Conservation (phyloP, 2,888 invertebrate species). For the Heliconius erato region DNA sequence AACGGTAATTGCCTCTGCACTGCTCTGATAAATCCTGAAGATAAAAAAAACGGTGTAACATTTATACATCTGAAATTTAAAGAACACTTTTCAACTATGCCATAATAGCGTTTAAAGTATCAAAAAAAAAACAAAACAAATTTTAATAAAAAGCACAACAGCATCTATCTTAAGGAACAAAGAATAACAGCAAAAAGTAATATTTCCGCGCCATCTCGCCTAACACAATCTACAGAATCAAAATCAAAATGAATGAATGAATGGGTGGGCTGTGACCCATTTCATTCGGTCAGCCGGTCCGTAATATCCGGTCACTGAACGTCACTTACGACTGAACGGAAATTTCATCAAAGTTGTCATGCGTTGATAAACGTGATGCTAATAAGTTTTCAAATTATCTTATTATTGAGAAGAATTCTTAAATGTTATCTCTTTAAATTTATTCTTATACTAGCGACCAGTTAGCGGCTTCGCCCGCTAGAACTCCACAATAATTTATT, state of each 20-base stretch:
- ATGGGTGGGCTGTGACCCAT: slow-evolving; percentile 56
- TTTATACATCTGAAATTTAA: too few relatives aligned
- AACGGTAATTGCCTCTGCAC: too few relatives aligned
- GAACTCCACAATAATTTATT: too few relatives aligned
- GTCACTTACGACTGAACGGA: slow-evolving; percentile 57
- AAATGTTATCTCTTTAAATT: neutral
- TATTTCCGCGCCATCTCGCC: slow-evolving; percentile 42
- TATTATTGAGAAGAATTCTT: slow-evolving; percentile 12
- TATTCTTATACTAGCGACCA: too few relatives aligned
- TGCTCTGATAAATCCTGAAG: too few relatives aligned
- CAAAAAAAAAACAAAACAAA: neutral
- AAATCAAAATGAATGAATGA: slow-evolving; percentile 32
- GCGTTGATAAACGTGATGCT: slow-evolving; percentile 57
- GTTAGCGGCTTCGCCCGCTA: too few relatives aligned
- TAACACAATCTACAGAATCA: slow-evolving; percentile 46
- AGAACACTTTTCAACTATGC: neutral
- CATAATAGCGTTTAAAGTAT: neutral
- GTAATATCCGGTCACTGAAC: slow-evolving; percentile 63
- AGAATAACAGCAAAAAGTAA: slow-evolving; percentile 22
- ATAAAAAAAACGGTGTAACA: too few relatives aligned
- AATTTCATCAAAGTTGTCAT: slow-evolving; percentile 63
- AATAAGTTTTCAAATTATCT: slow-evolving; percentile 50
- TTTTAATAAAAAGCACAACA: slow-evolving; percentile 6
- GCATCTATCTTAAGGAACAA: slow-evolving; percentile 18
- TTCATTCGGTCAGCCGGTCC: slow-evolving; percentile 58